Conservation (phyloP, 2,888 invertebrate species). For the Agrotis exclamationis region DNA sequence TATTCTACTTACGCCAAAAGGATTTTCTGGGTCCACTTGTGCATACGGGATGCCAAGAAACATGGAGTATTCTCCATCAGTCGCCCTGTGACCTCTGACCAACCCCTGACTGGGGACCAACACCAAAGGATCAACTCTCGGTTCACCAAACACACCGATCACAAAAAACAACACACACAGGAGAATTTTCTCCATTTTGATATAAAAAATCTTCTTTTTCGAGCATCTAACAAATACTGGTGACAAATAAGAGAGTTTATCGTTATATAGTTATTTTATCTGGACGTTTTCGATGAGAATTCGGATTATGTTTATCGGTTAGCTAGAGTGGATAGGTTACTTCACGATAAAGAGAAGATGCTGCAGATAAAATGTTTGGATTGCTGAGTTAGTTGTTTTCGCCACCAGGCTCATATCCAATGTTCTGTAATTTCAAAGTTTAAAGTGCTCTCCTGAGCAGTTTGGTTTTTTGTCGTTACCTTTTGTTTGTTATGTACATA, state of each 20-base stretch:
- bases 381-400: not conserved
- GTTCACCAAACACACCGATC: conserved; percentile 64
- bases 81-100: conserved; percentile 81
- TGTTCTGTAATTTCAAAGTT: too few relatives aligned
- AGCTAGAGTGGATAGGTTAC: conserved; percentile 62
- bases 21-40: conserved; percentile 79
- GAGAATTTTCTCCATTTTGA: conserved; percentile 65
- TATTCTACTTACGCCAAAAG: conserved; percentile 85
- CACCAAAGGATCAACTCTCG: conserved; percentile 85
- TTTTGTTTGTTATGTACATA: too few relatives aligned
- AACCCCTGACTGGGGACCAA: conserved; percentile 81
- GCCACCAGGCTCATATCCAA: too few relatives aligned
- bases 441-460: too few relatives aligned
- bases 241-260: conserved; percentile 38
- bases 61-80: conserved; percentile 82
- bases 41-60: conserved; percentile 88
- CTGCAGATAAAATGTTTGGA: conserved; percentile 27
- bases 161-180: conserved; percentile 61
- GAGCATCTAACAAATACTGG: conserved; percentile 55
- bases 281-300: conserved; percentile 72
- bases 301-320: conserved; percentile 65
- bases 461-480: too few relatives aligned
- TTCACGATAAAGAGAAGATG: conserved; percentile 55
- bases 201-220: conserved; percentile 27
- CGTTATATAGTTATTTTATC: conserved; percentile 74